Evolutionary conservation across 2,888 invertebrate species (phyloP).

Genomic region (Epinotia demarniana): DNA sequence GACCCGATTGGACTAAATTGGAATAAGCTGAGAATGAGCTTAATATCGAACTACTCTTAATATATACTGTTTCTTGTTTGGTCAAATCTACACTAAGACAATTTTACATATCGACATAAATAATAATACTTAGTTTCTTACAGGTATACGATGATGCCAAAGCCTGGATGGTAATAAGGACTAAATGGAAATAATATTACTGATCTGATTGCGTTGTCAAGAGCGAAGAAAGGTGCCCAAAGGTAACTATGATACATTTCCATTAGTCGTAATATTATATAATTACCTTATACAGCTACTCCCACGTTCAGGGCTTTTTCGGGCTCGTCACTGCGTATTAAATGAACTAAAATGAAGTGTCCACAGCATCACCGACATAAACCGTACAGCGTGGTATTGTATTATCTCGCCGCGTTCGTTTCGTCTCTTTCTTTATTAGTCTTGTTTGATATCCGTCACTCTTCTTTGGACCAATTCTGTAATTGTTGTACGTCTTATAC

Average conservation of each 20-base stretch:
- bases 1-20: neutral
- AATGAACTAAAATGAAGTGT: too few species aligned
- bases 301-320: too few species aligned
- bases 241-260: constrained; percentile 3
- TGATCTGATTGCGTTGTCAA: neutral
- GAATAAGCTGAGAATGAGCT: neutral
- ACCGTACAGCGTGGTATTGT: too few species aligned
- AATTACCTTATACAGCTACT: too few species aligned
- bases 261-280: too few species aligned
- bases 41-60: neutral
- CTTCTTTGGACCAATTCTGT: too few species aligned
- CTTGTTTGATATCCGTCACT: too few species aligned
- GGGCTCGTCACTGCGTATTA: too few species aligned
- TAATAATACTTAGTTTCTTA: constrained; percentile 6
- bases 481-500: too few species aligned
- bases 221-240: neutral
- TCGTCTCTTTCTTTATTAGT: too few species aligned
- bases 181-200: neutral
- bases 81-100: constrained; percentile 1
- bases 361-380: too few species aligned
- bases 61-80: neutral
- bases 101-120: neutral
- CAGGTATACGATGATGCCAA: constrained; percentile 22
- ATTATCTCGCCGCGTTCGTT: too few species aligned
- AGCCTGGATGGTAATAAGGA: neutral